Evolutionary conservation across 2,797 vertebrate species (phyloP), one percentile per base, ranked within the genome.

Genomic region (Myioborus melanocephalus): DNA sequence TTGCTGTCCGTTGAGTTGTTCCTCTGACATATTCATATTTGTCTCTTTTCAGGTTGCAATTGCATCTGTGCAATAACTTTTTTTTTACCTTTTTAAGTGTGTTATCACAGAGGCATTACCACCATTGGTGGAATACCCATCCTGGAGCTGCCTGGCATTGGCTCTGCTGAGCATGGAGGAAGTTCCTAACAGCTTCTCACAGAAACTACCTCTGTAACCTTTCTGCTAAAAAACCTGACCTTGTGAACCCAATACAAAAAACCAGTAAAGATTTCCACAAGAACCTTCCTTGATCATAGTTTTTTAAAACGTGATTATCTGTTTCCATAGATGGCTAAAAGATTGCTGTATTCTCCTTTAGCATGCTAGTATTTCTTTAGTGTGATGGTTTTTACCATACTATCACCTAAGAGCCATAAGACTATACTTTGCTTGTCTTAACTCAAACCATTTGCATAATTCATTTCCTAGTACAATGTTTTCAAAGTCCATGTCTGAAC

Each of bases 201-300:
- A 30, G 28, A n/a, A 39, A 20, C 0, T 1, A n/a, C 3, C 4
- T 24, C 20, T 76, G n/a, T 39, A 52, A 7, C 15, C 8, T 52
- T 14, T 46, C 8, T 60, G 16, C 28, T 39, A 44, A 24, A 46
- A 60, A 68, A 60, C 23, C 7, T 85, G 39, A 13, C 28, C n/a
- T 11, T 9, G 7, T 37, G 37, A 68, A 27, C 12, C n/a, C 28
- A 85, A n/a, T 16, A 66, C 5, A 52, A 19, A 22, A 81, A 22
- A 57, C 0, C 12, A 53, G 18, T 66, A 46, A 71, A 49, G 22
- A 70, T 59, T 93, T 70, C 52, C 3, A 1, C 1, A 2, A 32
- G 11, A 65, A 61, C 4, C 6, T 70, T 78, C 28, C 26, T 14
- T 56, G 12, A 23, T 21, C 19, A 30, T 18, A 57, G 3, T 53